These are phyloP conservation scores for Chydorus sphaericus DNA, from an alignment of 2,888 invertebrate species.

Conservation along the genomic window DNA sequence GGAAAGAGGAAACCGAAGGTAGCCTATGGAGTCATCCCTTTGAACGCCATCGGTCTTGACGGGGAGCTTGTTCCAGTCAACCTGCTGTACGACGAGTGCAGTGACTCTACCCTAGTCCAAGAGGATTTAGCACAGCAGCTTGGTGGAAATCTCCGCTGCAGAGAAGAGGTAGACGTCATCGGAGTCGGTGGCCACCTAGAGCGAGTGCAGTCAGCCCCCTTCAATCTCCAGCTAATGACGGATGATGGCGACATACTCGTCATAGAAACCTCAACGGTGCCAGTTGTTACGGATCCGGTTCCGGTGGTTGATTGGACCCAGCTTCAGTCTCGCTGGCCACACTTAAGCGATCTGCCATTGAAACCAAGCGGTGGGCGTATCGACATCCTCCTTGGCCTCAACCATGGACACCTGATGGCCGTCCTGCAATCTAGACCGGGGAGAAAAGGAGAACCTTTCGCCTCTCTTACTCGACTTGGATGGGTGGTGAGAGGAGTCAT, in stretches of 20 bases:
- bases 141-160: no score
- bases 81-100: neutral
- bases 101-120: neutral
- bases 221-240: no score
- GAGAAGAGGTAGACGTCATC: no score
- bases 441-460: neutral
- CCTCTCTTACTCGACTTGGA: neutral
- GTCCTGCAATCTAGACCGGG: neutral
- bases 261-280: neutral
- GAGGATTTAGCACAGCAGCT: constrained; percentile 3
- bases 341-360: neutral
- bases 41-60: neutral
- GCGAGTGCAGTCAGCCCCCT: no score
- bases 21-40: constrained; percentile 4
- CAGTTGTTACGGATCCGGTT: neutral
- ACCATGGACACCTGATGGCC: neutral
- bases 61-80: neutral
- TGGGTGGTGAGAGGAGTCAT: neutral
- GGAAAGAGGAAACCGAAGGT: no score
- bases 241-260: neutral
- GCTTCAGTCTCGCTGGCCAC: neutral
- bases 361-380: neutral
- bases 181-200: no score
- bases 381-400: neutral
- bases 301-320: neutral